Evolutionary conservation across 2,797 vertebrate species (phyloP), one percentile per base, ranked within the genome.

Genomic region (Acrossocheilus fasciatus): DNA sequence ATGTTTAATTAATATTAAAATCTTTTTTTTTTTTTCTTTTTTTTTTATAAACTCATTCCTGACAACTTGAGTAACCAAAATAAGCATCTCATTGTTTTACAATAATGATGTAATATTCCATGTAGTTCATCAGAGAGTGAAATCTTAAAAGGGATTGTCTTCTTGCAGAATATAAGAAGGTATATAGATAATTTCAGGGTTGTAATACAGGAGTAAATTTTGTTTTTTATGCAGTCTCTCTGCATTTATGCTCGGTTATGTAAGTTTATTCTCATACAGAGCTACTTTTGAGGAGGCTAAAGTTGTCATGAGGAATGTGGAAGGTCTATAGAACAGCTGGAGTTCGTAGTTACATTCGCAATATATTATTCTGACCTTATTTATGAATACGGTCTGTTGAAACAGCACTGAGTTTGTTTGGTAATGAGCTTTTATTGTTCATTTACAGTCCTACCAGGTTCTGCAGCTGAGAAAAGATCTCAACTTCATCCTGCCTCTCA

Each of bases 401-500:
- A 57, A 4, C 75, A 9, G 18, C 34, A 57, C 6, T 59, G 23
- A 43, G 23, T 81, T 23, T 2, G 52, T 83, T 82, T 73, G 23
- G 14, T 83, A 68, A 74, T 41, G n/a, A 85, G 18, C 74, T 68
- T 4, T 86, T 74, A 88, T 79, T 91, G 50, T 90, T 76, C 87
- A 89, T 94, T 90, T 73, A 1, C 91, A 99, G 98, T 96, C 97
- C 26, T 97, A 93, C 94, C 94, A 91, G 78, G 90, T 93, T 85
- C 94, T 99, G 85, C 93, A 43, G 88, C 92, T 91, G 86, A 96
- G 92, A 89, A 96, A 93, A 92, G 97, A 99, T 93, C 95, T 99
- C 94, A 96, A 95, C 92, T 95, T 80, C 64, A 91, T 99, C 93
- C 93, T 99, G 88, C 97, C 98, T 73, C 85, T 97, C 91, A 95